Percentiles rank a stretch among this genome's conserved stretches.
Conservation (phyloP, 2,888 invertebrate genomes). For the Latrodectus elegans region DNA sequence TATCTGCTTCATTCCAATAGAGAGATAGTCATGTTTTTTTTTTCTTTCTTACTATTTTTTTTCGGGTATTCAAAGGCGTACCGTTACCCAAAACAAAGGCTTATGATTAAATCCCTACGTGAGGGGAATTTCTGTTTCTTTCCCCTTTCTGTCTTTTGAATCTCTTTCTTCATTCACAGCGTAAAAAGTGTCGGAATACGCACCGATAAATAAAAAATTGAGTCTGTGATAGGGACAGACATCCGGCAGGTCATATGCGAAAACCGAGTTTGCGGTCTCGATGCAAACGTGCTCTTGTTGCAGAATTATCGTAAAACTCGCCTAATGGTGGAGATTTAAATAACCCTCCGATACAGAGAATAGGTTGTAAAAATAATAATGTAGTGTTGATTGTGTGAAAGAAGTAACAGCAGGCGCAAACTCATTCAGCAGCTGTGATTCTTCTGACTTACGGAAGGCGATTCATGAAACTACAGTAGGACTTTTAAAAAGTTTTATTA, state of each 20-base stretch:
- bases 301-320: background rate
- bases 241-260: background rate
- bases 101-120: slow-evolving; percentile 19
- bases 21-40: background rate
- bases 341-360: too few relatives aligned
- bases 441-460: too few relatives aligned
- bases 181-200: background rate
- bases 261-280: background rate
- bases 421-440: too few relatives aligned
- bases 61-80: background rate
- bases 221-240: background rate
- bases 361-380: too few relatives aligned
- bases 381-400: too few relatives aligned
- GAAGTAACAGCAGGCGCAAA: too few relatives aligned
- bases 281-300: background rate
- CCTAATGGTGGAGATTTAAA: background rate
- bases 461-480: too few relatives aligned
- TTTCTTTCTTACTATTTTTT: background rate
- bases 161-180: background rate
- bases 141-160: background rate
- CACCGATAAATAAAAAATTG: background rate
- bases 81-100: slow-evolving; percentile 19
- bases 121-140: slow-evolving; percentile 13
- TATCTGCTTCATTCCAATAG: too few relatives aligned
- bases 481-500: too few relatives aligned